Percentiles rank a stretch among this genome's conserved stretches.
Evolutionary conservation across 1,140 invertebrate species (phyloP).

Genomic region (Luehdorfia chinensis): DNA sequence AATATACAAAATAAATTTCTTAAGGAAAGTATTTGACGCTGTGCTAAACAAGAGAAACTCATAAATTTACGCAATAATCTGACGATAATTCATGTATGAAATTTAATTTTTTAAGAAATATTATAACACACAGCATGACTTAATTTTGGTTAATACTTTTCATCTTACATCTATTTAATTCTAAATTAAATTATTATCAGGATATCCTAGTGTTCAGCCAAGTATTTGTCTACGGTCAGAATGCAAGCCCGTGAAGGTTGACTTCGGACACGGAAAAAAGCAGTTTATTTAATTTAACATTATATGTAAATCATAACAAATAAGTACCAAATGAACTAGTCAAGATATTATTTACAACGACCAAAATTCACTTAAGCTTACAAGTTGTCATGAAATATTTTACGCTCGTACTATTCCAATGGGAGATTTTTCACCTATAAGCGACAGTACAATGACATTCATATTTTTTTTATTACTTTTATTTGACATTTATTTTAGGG

Average conservation of each 20-base stretch:
- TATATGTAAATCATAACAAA: conserved; percentile 46
- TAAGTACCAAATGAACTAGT: conserved; percentile 48
- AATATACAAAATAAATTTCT: conserved; percentile 17
- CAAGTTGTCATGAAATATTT: conserved; percentile 47
- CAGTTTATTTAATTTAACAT: conserved; percentile 33
- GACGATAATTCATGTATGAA: conserved; percentile 45
- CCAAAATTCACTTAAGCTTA: conserved; percentile 64
- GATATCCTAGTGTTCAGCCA: conserved; percentile 60
- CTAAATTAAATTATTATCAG: conserved; percentile 68
- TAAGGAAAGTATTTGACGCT: conserved; percentile 31
- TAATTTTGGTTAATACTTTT: conserved; percentile 74
- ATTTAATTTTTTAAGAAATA: conserved; percentile 55
- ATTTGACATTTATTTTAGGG: conserved; percentile 62
- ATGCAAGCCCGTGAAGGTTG: conserved; percentile 53
- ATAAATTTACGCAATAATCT: conserved; percentile 30
- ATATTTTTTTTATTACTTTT: conserved; percentile 31
- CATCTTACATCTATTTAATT: conserved; percentile 62
- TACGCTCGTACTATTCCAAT: conserved; percentile 42
- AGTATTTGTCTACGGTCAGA: conserved; percentile 50
- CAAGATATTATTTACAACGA: conserved; percentile 61
- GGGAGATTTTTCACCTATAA: conserved; percentile 61
- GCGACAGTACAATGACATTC: conserved; percentile 60
- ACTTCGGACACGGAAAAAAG: conserved; percentile 46
- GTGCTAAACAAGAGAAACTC: conserved; percentile 25
- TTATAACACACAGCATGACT: conserved; percentile 71